phyloP scores from a whole-genome alignment of 1,140 invertebrate species.

The Vanessa tameamea region DNA sequence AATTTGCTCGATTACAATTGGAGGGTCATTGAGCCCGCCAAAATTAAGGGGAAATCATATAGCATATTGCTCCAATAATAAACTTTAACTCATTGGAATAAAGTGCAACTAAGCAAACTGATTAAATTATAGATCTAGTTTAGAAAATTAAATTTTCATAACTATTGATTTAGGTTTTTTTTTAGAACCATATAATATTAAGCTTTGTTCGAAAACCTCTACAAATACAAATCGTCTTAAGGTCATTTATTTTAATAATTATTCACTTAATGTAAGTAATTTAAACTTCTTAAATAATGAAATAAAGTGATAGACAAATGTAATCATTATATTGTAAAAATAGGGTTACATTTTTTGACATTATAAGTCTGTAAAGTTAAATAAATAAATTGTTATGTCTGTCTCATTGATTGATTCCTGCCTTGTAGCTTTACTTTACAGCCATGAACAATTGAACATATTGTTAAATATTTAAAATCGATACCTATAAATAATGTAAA shows the following conservation, averaged over 20 bases:
- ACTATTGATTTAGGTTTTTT: neutral
- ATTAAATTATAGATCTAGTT: neutral
- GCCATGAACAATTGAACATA: neutral
- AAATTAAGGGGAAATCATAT: neutral
- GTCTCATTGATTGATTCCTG: no score
- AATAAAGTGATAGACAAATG: no score
- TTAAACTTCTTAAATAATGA: no score
- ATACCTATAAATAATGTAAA: no score
- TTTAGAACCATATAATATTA: neutral
- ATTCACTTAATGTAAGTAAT: no score
- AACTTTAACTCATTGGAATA: neutral
- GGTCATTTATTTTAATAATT: no score
- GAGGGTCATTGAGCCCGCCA: constrained; percentile 10
- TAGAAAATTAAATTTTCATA: neutral
- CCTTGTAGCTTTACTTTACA: neutral
- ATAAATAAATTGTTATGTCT: no score
- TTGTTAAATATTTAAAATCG: no score
- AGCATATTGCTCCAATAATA: neutral
- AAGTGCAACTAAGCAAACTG: neutral
- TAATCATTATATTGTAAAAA: no score
- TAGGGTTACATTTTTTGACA: no score
- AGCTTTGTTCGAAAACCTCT: neutral
- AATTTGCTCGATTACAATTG: constrained; percentile 11
- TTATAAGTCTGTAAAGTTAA: no score
- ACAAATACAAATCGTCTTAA: no score